Base-by-base conservation (phyloP, 2,888 invertebrate species). In the Creontiades dilutus region DNA sequence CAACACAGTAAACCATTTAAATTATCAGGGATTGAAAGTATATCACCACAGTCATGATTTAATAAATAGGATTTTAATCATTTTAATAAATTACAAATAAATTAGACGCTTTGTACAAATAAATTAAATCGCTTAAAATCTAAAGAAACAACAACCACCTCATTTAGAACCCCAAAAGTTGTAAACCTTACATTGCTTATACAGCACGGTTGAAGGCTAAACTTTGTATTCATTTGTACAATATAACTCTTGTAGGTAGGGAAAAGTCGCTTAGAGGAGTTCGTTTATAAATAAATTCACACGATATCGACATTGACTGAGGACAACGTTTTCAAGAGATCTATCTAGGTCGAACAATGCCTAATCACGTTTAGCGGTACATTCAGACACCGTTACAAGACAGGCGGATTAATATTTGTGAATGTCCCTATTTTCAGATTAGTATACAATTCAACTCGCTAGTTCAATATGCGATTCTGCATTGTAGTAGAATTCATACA, bases 81-180 rank as follows among this genome's bases (percentile, higher is more conserved):
- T n/a, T n/a, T 87, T 78, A 88, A 37, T 76, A 76, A 88, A 76
- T 88, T 88, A 88, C 88, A 88, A 75, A 86, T 88, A 88, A 52
- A 78, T 52, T 27, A 14, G 86, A 87, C 55, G 52, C 80, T 88
- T 75, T 86, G 88, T 88, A 88, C 88, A 88, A 88, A 88, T 88
- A 55, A 88, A 88, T 80, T 88, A 78, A 52, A 27, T 78, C 23
- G 7, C 78, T 46, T 55, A 55, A 76, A 52, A 78, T 37, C 19
- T 37, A 37, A 55, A 47, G 37, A 37, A n/a, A 37, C 37, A 46
- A 27, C 88, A 88, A 88, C 11, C 88, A 88, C 88, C 88, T 13
- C n/a, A 84, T 28, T 85, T 57, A 85, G 16, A 88, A 19, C 88
- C 88, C 88, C 88, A 78, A 57, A 85, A 61, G 76, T 68, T 9